phyloP scores from a whole-genome alignment of 2,113 vertebrate species.

The Eudyptes chrysolophus region DNA sequence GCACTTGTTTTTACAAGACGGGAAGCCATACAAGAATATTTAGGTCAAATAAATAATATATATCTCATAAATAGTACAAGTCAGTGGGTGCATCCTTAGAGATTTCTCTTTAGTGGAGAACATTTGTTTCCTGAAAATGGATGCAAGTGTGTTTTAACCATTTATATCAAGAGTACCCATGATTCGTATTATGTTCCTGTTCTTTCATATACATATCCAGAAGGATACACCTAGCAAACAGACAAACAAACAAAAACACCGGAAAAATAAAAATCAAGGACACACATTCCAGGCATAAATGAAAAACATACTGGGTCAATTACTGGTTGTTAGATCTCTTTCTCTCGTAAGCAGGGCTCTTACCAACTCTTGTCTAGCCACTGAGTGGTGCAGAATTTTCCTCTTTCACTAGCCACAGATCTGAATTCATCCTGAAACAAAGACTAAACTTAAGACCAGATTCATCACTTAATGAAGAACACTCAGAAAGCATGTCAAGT shows the following conservation, averaged over 20 bases:
- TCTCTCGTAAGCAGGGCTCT: background rate
- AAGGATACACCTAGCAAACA: background rate
- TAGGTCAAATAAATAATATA: slow-evolving; percentile 43
- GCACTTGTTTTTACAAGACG: background rate
- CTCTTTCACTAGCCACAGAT: background rate
- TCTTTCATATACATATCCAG: background rate
- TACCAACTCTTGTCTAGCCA: background rate
- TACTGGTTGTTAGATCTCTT: background rate
- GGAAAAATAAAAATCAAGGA: background rate
- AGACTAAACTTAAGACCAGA: background rate
- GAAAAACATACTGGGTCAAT: background rate
- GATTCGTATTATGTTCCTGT: background rate
- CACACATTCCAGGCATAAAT: background rate
- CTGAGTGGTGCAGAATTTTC: background rate
- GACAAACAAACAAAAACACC: background rate
- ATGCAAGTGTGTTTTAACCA: background rate
- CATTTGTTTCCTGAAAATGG: background rate
- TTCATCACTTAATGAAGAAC: background rate
- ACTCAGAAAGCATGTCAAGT: background rate
- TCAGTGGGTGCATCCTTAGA: background rate
- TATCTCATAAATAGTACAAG: slow-evolving; percentile 9
- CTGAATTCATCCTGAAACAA: background rate
- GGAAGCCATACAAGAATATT: slow-evolving; percentile 12
- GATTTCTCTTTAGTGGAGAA: background rate
- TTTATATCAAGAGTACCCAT: background rate